Evolutionary conservation across 2,797 vertebrate genomes (phyloP).

Genomic region (Dicrostonyx torquatus): DNA sequence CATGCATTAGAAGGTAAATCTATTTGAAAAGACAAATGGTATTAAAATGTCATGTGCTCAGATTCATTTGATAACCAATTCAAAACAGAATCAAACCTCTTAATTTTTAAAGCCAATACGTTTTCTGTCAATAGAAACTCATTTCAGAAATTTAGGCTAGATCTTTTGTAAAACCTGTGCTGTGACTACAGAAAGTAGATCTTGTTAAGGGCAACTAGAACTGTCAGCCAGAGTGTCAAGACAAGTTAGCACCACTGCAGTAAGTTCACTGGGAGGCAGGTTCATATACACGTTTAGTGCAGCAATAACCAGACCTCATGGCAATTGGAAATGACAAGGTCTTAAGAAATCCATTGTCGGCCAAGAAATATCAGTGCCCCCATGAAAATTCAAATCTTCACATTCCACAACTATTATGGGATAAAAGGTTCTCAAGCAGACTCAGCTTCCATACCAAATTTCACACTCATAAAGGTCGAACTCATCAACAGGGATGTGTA

Average conservation of each 20-base stretch:
- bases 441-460: conserved; percentile 69
- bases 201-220: conserved; percentile 49
- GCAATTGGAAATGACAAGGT: conserved; percentile 59
- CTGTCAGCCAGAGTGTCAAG: conserved; percentile 63
- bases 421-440: conserved; percentile 67
- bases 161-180: conserved; percentile 43
- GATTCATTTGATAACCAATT: conserved; percentile 84
- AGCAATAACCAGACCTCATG: conserved; percentile 53
- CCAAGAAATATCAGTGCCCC: conserved; percentile 60
- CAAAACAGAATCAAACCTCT: conserved; percentile 83
- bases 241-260: conserved; percentile 54
- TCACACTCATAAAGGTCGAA: conserved; percentile 72
- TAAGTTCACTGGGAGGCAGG: conserved; percentile 53
- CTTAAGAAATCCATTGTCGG: conserved; percentile 64
- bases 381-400: conserved; percentile 75
- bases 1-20: conserved; percentile 87
- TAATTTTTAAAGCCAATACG: conserved; percentile 76
- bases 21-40: conserved; percentile 88
- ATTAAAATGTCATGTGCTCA: conserved; percentile 86
- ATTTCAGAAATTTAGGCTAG: conserved; percentile 73
- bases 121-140: conserved; percentile 70
- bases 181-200: conserved; percentile 46
- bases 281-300: conserved; percentile 58
- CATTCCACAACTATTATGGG: conserved; percentile 63
- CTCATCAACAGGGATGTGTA: conserved; percentile 42